Percentiles rank a stretch among this genome's conserved stretches.
These are phyloP conservation scores for Syngnathus rostellatus DNA, from an alignment of 2,797 vertebrate genomes.

Conservation along the genomic window DNA sequence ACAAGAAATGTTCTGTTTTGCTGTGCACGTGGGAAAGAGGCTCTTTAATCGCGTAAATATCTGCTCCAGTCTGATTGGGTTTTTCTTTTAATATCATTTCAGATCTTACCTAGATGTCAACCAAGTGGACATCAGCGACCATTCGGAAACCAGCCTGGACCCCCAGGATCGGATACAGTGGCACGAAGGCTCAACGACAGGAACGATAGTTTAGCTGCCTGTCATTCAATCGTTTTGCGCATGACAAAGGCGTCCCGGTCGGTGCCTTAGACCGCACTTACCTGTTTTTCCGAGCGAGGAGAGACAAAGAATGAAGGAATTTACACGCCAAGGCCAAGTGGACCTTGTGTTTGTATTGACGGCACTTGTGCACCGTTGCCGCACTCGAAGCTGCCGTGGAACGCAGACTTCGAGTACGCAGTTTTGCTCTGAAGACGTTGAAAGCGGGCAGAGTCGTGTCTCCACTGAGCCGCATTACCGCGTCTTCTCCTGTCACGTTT, in stretches of 20 bases:
- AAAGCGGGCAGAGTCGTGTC: constrained; percentile 7
- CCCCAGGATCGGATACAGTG: constrained; percentile 80
- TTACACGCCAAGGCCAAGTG: constrained; percentile 18
- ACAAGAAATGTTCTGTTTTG: neutral
- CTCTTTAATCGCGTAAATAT: too few relatives aligned
- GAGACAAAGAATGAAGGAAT: constrained; percentile 59
- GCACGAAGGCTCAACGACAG: constrained; percentile 92
- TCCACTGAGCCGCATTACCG: constrained; percentile 10
- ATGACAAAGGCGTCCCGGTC: constrained; percentile 57
- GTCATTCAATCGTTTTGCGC: constrained; percentile 17
- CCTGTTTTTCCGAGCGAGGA: constrained; percentile 32
- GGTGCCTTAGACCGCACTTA: constrained; percentile 79
- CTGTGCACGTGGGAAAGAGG: neutral
- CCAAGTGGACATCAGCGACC: constrained; percentile 68
- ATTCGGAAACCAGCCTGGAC: constrained; percentile 62
- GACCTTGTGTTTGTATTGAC: constrained; percentile 36
- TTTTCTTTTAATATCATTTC: constrained; percentile 39
- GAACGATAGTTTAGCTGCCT: constrained; percentile 84
- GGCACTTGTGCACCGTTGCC: constrained; percentile 44
- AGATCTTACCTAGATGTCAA: constrained; percentile 76
- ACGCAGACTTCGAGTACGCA: constrained; percentile 13
- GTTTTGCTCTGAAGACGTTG: constrained; percentile 15
- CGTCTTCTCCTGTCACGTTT: constrained; percentile 14
- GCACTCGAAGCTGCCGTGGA: constrained; percentile 42
- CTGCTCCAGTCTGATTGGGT: neutral